Evolutionary conservation across 2,113 vertebrate genomes (phyloP).

Genomic region (Gymnocephalus cernua): DNA sequence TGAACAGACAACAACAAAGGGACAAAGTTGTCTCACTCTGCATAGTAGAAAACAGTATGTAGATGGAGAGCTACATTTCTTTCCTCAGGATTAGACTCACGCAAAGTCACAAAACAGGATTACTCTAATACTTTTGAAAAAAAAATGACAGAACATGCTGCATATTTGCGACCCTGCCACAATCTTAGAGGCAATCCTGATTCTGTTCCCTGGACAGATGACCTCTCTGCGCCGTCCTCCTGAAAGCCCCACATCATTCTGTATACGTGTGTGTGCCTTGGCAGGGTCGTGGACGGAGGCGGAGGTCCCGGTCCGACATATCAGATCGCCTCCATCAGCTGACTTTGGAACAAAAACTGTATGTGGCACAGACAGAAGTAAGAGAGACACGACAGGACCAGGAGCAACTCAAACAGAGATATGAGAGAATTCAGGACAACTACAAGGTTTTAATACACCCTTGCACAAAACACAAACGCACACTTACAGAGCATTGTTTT

Average conservation of each 20-base stretch:
- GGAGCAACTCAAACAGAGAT: slow-evolving; percentile 46
- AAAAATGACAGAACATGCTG: neutral
- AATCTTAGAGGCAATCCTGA: neutral
- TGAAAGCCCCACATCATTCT: neutral
- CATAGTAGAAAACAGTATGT: neutral
- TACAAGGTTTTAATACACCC: slow-evolving; percentile 46
- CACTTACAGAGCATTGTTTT: neutral
- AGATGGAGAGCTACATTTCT: neutral
- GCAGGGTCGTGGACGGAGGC: slow-evolving; percentile 39
- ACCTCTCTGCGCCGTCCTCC: neutral
- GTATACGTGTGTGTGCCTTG: neutral
- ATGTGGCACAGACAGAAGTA: slow-evolving; percentile 54
- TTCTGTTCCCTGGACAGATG: neutral
- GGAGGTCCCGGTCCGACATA: slow-evolving; percentile 17
- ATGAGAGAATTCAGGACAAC: slow-evolving; percentile 44
- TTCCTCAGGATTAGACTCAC: neutral
- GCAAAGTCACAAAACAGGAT: neutral
- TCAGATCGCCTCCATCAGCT: slow-evolving; percentile 43
- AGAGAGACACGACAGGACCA: slow-evolving; percentile 31
- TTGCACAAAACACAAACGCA: neutral
- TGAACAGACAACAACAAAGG: neutral
- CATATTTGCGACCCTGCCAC: neutral
- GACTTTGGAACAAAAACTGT: slow-evolving; percentile 63
- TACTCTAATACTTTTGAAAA: neutral
- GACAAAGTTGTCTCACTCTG: neutral